Evolutionary conservation across 35 echinoderm and acorn worm genomes (phyloP).

Genomic region (Lytechinus pictus): DNA sequence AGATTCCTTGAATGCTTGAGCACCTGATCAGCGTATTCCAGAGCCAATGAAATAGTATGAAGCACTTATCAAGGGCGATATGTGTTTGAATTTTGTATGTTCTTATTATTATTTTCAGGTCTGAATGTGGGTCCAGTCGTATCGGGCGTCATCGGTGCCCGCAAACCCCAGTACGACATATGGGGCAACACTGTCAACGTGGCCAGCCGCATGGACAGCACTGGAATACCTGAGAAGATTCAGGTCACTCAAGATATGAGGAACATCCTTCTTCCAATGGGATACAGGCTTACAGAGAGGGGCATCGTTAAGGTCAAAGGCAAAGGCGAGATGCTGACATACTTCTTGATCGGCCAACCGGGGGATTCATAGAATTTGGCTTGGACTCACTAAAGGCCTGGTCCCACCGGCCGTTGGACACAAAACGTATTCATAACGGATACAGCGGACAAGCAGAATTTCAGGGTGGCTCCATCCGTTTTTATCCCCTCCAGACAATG

Average conservation of each 20-base stretch:
- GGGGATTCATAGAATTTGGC: neutral
- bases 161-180: conserved; percentile 99
- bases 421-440: no score
- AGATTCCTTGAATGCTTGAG: no score
- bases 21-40: no score
- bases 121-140: conserved; percentile 93
- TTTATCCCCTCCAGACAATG: no score
- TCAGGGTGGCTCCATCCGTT: no score
- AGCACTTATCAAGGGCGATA: no score
- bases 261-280: conserved; percentile 74
- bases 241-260: conserved; percentile 92
- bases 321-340: conserved; percentile 97
- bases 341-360: conserved; percentile 77
- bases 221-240: conserved; percentile 86
- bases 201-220: conserved; percentile 96
- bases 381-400: no score
- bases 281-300: conserved; percentile 75
- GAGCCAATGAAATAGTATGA: no score
- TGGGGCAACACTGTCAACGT: conserved; percentile 99
- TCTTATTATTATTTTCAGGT: conserved; percentile 53
- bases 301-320: conserved; percentile 96
- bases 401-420: no score
- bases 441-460: no score
- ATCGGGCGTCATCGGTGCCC: conserved; percentile 93
- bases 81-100: no score